phyloP scores from a whole-genome alignment of 2,888 invertebrate species.

The Steinernema carpocapsae region DNA sequence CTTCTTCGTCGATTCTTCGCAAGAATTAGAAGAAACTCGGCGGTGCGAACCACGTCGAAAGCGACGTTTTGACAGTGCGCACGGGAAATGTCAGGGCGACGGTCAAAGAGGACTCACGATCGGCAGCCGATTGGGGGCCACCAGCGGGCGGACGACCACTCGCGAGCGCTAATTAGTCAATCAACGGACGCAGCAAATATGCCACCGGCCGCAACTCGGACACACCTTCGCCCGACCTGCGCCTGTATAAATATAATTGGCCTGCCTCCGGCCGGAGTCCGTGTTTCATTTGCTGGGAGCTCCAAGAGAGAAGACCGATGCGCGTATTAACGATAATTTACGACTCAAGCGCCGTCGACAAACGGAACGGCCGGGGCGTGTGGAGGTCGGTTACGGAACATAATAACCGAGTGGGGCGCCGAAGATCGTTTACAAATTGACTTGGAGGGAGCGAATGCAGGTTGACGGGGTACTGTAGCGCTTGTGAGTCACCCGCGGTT shows the following conservation, averaged over 20 bases:
- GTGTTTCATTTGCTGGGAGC: too few species aligned
- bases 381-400: slow-evolving; percentile 17
- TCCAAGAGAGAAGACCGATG: slow-evolving; percentile 22
- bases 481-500: neutral
- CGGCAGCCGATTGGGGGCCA: slow-evolving; percentile 4
- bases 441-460: neutral
- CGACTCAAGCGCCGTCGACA: slow-evolving; percentile 15
- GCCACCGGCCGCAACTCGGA: neutral
- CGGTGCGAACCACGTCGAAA: too few species aligned
- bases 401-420: slow-evolving; percentile 1
- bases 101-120: too few species aligned
- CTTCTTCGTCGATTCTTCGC: neutral
- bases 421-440: neutral
- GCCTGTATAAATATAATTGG: slow-evolving; percentile 28
- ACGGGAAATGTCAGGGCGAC: slow-evolving; percentile 2
- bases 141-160: neutral
- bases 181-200: slow-evolving; percentile 29
- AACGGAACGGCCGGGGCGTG: neutral
- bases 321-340: slow-evolving; percentile 31
- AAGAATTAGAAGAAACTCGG: neutral
- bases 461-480: neutral
- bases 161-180: slow-evolving; percentile 18
- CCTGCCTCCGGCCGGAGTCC: too few species aligned
- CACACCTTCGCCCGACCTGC: slow-evolving; percentile 12
- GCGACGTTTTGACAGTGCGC: slow-evolving; percentile 19